These are phyloP conservation scores for Ectropis crepuscularia DNA, from an alignment of 2,888 invertebrate genomes.

Conservation along the genomic window DNA sequence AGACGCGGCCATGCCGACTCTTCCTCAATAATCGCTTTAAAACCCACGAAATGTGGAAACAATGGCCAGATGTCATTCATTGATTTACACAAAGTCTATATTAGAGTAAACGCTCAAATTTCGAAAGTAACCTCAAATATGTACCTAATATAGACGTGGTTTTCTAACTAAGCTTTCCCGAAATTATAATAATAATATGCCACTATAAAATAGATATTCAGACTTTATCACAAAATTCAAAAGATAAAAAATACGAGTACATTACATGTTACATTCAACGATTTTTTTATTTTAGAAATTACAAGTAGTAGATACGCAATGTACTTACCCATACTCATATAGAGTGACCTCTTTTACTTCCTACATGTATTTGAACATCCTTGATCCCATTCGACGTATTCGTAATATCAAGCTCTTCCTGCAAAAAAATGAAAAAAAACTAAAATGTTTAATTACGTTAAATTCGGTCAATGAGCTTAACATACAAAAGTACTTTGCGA, in stretches of 20 bases:
- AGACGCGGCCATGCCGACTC: slow-evolving; percentile 43
- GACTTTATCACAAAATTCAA: neutral
- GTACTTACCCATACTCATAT: no score
- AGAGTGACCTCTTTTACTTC: no score
- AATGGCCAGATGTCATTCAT: slow-evolving; percentile 14
- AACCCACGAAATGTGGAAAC: slow-evolving; percentile 20
- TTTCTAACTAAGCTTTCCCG: no score
- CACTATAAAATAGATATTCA: neutral
- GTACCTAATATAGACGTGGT: no score
- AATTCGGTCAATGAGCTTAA: neutral
- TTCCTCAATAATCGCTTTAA: slow-evolving; percentile 31
- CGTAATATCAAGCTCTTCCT: neutral
- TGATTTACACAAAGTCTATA: neutral
- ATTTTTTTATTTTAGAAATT: neutral
- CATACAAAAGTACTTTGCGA: neutral
- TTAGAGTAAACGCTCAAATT: neutral
- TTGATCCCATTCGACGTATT: slow-evolving; percentile 6
- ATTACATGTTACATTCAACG: neutral
- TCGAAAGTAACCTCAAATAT: neutral
- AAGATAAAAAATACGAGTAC: neutral
- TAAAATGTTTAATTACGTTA: neutral
- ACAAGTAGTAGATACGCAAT: no score
- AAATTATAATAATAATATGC: no score
- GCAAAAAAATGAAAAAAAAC: neutral
- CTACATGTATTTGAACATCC: neutral